Evolutionary conservation across 2,113 vertebrate genomes (phyloP), one percentile per base, ranked within the genome.

Genomic region (Capra hircus): DNA sequence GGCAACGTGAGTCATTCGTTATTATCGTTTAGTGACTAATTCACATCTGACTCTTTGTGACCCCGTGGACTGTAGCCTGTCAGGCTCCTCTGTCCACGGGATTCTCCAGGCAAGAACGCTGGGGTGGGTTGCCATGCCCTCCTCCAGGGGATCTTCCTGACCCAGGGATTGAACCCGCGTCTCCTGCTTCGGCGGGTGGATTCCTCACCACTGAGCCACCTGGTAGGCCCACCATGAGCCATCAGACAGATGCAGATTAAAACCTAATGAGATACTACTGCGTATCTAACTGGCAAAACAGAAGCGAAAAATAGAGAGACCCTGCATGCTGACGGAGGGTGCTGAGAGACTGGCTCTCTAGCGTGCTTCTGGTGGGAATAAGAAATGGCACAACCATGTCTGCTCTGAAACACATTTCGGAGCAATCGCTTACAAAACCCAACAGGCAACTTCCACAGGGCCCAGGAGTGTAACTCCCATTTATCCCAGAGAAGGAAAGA

Each of bases 1-100:
- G 4, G 71, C 40, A 8, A 4, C 0, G 23, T 3, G 71, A 43
- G 23, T 0, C 40, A 23, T 15, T 27, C 7, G 23, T 0, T n/a
- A 11, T 0, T 7, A 12, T 7, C 3, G 6, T 7, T 77, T 2
- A 43, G 40, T 15, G 11, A 77, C 21, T 7, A 15, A 27, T 3
- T 27, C 21, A 25, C 12, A 23, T 43, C 11, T 7, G 40, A 27
- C 71, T 77, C 23, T 13, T 25, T 2, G 71, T 3, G 23, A 14
- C 71, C 36, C 23, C 12, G 2, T 14, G 71, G 71, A 7, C 12
- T 3, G 19, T 27, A 77, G 36, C 71, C 36, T 12, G 0, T 0
- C 71, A 30, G 71, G 36, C 71, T 43, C 36, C 71, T 77, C 71
- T 13, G 71, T 77, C 36, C 36, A 7, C 0, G 3, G 67, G 36